Conservation (phyloP, 2,797 vertebrate species). For the Eospalax fontanierii region DNA sequence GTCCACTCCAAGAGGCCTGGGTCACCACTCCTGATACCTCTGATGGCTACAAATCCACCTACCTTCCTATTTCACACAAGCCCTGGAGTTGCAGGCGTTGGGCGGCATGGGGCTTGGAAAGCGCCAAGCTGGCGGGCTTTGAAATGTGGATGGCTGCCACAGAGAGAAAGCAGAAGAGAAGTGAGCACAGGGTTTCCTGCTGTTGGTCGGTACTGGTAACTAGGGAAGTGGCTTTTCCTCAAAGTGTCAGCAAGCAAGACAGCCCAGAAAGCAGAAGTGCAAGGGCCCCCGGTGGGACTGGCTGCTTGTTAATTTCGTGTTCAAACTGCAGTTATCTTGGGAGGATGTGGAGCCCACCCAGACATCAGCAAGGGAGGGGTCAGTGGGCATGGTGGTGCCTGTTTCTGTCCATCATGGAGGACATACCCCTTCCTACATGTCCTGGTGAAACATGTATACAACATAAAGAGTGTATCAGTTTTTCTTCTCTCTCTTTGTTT, state of each 20-base stretch:
- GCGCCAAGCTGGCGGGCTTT: neutral
- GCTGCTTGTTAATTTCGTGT: neutral
- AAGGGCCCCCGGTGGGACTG: neutral
- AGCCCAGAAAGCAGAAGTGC: slow-evolving; percentile 75
- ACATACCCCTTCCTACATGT: neutral
- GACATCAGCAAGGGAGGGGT: fast-evolving
- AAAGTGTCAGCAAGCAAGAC: slow-evolving; percentile 48
- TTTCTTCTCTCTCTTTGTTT: neutral
- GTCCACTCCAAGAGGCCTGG: neutral
- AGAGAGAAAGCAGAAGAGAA: neutral
- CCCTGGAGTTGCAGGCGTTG: neutral
- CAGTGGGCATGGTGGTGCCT: fast-evolving
- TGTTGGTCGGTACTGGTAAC: neutral
- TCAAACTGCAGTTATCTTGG: neutral
- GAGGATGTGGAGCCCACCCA: neutral
- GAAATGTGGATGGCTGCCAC: neutral
- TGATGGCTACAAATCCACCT: neutral
- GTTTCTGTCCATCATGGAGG: neutral
- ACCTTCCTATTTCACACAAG: neutral
- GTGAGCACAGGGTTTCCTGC: neutral
- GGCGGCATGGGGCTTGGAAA: neutral
- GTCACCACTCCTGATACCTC: fast-evolving
- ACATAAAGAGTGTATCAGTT: neutral
- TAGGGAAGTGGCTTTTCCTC: slow-evolving; percentile 71
- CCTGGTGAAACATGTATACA: neutral